phyloP scores from a whole-genome alignment of 2,113 vertebrate species.

The Myotis yumanensis region DNA sequence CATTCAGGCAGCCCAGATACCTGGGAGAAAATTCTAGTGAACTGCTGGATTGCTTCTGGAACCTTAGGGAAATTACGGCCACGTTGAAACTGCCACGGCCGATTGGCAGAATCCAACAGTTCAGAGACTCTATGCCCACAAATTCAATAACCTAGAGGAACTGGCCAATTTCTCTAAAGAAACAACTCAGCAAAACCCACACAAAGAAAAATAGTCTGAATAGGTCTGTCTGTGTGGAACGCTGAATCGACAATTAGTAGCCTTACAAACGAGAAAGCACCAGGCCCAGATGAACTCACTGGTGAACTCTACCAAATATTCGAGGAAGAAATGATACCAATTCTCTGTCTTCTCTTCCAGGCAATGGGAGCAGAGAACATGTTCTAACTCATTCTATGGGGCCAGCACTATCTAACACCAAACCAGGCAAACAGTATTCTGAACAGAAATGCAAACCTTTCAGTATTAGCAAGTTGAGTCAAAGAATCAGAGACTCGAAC shows the following conservation, averaged over 20 bases:
- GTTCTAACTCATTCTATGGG: background rate
- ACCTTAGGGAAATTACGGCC: background rate
- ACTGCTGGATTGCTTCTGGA: background rate
- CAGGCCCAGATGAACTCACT: background rate
- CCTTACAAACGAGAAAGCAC: background rate
- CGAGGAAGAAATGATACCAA: background rate
- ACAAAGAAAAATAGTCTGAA: background rate
- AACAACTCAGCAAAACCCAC: background rate
- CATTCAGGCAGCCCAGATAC: background rate
- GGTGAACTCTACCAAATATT: too few species aligned
- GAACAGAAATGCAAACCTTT: background rate
- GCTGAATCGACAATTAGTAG: background rate
- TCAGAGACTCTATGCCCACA: background rate
- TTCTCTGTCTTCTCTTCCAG: background rate
- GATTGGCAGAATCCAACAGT: background rate
- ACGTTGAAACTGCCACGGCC: background rate
- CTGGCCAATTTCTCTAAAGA: background rate
- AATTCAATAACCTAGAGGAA: background rate
- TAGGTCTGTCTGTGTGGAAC: background rate
- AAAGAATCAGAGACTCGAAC: background rate
- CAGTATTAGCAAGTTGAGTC: background rate
- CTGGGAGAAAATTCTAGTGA: background rate
- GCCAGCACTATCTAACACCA: background rate
- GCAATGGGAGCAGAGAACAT: background rate
- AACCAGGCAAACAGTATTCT: background rate